Conservation (phyloP, 2,797 vertebrate species). For the Dendrocincla tyrannina region DNA sequence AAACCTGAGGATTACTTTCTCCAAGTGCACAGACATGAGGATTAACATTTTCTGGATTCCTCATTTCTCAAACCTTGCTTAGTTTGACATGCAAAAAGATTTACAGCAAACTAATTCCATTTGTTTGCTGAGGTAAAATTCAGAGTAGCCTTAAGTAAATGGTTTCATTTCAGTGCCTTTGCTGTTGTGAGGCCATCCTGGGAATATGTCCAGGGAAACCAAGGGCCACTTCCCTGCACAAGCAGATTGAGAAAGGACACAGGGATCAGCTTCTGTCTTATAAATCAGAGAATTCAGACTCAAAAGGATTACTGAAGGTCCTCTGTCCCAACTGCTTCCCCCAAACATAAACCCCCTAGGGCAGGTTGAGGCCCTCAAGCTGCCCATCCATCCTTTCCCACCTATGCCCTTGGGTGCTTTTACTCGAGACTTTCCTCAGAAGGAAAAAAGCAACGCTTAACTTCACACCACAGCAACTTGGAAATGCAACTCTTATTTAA, state of each 20-base stretch:
- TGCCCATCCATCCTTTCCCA: background rate
- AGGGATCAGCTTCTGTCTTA: background rate
- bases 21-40: background rate
- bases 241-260: background rate
- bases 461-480: background rate
- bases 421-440: background rate
- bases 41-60: background rate
- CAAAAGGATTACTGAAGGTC: background rate
- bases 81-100: background rate
- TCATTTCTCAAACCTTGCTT: background rate
- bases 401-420: fast-evolving
- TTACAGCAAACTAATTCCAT: background rate
- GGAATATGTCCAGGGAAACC: background rate
- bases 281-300: background rate
- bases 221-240: background rate
- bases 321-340: background rate
- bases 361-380: background rate
- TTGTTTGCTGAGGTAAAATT: background rate
- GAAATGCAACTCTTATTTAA: background rate
- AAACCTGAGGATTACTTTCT: background rate
- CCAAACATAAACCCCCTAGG: background rate
- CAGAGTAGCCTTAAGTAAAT: background rate
- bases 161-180: background rate
- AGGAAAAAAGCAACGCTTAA: background rate
- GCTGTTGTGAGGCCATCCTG: background rate